These are phyloP conservation scores for Aphelenchoides avenae DNA, from an alignment of 1,140 invertebrate genomes.

Conservation along the genomic window DNA sequence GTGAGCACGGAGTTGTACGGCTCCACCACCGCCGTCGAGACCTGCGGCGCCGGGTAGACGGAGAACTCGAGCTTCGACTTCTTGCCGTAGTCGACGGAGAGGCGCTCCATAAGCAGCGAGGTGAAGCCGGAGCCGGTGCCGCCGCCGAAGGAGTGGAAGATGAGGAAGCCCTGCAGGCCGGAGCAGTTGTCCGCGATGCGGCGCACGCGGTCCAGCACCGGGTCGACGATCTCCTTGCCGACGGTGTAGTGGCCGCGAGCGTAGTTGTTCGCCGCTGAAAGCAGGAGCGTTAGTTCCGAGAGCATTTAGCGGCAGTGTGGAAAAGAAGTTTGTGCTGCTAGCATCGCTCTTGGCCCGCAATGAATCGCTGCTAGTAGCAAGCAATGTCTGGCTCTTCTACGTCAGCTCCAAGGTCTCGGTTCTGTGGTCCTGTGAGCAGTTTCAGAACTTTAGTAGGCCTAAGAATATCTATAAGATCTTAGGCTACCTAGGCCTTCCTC, in stretches of 20 bases:
- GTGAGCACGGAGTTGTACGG: constrained; percentile 73
- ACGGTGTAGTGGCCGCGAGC: constrained; percentile 67
- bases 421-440: too few relatives aligned
- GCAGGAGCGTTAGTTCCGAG: constrained; percentile 22
- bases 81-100: constrained; percentile 71
- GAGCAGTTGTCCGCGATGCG: constrained; percentile 78
- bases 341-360: too few relatives aligned
- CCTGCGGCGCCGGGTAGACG: constrained; percentile 74
- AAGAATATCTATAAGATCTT: too few relatives aligned
- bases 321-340: not conserved
- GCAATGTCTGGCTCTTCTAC: too few relatives aligned
- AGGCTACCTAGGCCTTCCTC: too few relatives aligned
- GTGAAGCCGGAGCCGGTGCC: constrained; percentile 72
- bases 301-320: not conserved
- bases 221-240: constrained; percentile 74
- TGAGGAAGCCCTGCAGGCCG: constrained; percentile 77
- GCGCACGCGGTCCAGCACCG: constrained; percentile 61
- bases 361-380: too few relatives aligned
- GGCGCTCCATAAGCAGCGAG: constrained; percentile 70
- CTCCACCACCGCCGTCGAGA: constrained; percentile 73
- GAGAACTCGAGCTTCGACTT: constrained; percentile 72
- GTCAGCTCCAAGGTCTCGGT: too few relatives aligned
- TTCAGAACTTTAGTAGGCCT: too few relatives aligned
- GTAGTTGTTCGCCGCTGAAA: constrained; percentile 67
- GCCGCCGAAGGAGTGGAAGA: constrained; percentile 72